These are phyloP conservation scores for Hypsopygia costalis DNA, from an alignment of 2,888 invertebrate species.

Conservation along the genomic window DNA sequence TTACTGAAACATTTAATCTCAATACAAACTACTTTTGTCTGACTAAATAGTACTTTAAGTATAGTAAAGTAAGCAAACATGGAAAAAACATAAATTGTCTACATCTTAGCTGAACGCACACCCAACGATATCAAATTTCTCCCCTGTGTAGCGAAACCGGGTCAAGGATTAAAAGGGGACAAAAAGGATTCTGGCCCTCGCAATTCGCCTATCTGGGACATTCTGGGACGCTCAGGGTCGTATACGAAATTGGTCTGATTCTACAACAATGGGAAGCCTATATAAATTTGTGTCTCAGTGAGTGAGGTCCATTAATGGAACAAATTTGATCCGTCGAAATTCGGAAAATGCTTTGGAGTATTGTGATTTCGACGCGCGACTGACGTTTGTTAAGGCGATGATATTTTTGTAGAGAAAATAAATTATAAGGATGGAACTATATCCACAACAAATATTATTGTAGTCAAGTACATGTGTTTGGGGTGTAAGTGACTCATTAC, in stretches of 20 bases:
- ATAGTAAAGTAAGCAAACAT: background rate
- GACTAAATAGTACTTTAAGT: too few species aligned
- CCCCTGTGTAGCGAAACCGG: constrained; percentile 7
- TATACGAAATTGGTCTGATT: constrained; percentile 20
- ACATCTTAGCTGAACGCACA: background rate
- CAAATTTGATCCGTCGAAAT: background rate
- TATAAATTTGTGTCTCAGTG: constrained; percentile 7
- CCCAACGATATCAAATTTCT: constrained; percentile 12
- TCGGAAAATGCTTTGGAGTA: background rate
- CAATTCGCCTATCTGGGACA: constrained; percentile 13
- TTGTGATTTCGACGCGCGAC: background rate
- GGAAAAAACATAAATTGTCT: background rate
- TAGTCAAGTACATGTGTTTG: too few species aligned
- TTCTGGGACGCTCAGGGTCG: constrained; percentile 1
- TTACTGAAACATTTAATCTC: too few species aligned
- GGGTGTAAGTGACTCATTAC: too few species aligned
- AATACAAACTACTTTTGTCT: too few species aligned
- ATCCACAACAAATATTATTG: too few species aligned
- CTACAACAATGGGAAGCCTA: constrained; percentile 18
- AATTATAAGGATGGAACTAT: too few species aligned
- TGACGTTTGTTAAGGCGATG: too few species aligned
- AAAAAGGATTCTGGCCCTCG: constrained; percentile 14
- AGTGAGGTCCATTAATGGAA: background rate
- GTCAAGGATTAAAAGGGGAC: constrained; percentile 19
- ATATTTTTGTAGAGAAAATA: too few species aligned